A percentile compares a stretch with the other conserved stretches of the same genome.
phyloP scores from a whole-genome alignment of 92 coral and sea anemone genomes.

The Epizoanthus illoricatus region DNA sequence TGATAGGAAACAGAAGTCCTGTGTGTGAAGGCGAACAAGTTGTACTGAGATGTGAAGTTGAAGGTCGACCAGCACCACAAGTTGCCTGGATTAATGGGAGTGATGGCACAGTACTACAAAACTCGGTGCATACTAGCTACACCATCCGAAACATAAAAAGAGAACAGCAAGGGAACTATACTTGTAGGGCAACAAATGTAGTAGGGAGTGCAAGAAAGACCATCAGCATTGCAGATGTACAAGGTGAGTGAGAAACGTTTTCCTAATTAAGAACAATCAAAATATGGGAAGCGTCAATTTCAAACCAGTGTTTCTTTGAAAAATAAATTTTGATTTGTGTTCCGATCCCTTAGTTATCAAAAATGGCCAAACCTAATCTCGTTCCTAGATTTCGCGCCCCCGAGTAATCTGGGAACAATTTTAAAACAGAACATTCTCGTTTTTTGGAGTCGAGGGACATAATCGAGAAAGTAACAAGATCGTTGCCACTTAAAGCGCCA shows the following conservation, averaged over 20 bases:
- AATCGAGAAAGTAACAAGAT: no score
- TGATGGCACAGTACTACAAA: not conserved
- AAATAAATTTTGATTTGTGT: no score
- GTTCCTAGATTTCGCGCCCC: no score
- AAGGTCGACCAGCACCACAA: not conserved
- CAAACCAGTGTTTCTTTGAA: no score
- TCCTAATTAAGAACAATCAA: no score
- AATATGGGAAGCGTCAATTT: no score
- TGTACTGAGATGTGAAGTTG: not conserved
- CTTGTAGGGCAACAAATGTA: not conserved
- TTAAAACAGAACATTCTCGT: no score
- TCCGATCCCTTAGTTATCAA: no score
- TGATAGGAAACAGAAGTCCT: not conserved
- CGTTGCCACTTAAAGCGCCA: no score
- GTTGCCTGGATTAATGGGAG: not conserved
- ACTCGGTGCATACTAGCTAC: not conserved
- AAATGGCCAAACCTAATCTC: no score
- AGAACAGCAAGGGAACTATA: not conserved
- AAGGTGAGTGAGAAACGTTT: not conserved
- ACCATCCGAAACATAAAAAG: not conserved
- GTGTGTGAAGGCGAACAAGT: not conserved
- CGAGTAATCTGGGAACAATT: no score
- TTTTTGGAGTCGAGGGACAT: no score
- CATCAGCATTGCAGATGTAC: conserved; percentile 8
- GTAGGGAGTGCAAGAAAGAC: not conserved